Conservation (phyloP, 92 coral and sea anemone genomes). For the Zoanthus gigantus region DNA sequence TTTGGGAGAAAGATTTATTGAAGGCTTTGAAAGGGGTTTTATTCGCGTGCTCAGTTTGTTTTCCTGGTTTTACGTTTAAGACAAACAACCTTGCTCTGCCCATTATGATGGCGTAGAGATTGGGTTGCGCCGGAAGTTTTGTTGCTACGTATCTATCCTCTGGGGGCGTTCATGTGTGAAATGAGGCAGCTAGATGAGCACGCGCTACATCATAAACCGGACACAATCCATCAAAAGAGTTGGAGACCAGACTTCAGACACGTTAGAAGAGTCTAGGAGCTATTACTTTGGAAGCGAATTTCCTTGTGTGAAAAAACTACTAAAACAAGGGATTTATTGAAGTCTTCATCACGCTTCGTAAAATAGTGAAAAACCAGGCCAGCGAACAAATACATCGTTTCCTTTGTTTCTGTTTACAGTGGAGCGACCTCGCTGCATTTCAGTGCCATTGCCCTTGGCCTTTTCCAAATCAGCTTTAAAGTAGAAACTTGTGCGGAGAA, state of each 20-base stretch:
- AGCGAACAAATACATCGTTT: neutral
- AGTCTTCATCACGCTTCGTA: neutral
- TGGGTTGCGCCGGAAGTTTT: constrained; percentile 35
- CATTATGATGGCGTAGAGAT: constrained; percentile 21
- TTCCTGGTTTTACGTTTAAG: constrained; percentile 44
- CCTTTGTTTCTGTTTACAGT: neutral
- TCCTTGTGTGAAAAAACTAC: too few relatives aligned
- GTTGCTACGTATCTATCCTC: neutral
- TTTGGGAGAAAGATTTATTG: constrained; percentile 13
- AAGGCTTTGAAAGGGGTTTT: constrained; percentile 16
- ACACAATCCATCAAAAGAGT: neutral
- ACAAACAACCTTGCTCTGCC: constrained; percentile 25
- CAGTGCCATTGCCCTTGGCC: neutral
- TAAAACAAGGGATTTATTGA: neutral
- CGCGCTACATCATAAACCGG: constrained; percentile 11
- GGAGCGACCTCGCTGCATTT: neutral
- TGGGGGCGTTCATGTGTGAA: constrained; percentile 48
- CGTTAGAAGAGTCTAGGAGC: neutral
- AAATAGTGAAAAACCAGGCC: neutral
- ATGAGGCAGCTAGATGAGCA: constrained; percentile 11
- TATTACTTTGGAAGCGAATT: neutral
- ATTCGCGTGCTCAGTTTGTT: constrained; percentile 34
- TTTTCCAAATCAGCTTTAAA: neutral
- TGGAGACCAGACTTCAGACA: constrained; percentile 2
- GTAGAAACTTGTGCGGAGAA: neutral